Evolutionary conservation across 1,140 invertebrate genomes (phyloP), one percentile per base, ranked within the genome.

Genomic region (Drosophila insularis): DNA sequence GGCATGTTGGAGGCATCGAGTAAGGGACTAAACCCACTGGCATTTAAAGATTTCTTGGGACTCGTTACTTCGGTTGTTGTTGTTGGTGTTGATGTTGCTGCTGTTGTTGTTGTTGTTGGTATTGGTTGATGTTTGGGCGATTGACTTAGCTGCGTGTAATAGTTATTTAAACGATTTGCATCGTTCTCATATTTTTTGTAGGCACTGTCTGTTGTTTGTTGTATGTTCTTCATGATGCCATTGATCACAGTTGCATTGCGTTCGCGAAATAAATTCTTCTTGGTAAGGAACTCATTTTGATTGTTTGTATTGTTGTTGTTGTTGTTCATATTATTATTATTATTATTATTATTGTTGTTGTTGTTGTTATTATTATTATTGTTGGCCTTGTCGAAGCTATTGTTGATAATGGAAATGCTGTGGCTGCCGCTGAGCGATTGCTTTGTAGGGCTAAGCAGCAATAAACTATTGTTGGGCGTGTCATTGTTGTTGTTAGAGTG

Each of bases 161-260:
- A 91, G 67, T 89, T 91, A 27, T 91, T 91, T 50, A 91, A 70
- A 19, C 90, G 89, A 72, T 91, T 91, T 6, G 90, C 86, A 59
- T 91, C 90, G 69, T 81, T 91, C 78, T 91, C 90, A 63, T 90
- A 91, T 73, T 91, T 91, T 35, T 91, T 91, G 70, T 91, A 91
- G 35, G 77, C 77, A 72, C 69, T 79, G 55, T 91, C 87, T 43
- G 79, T 73, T 55, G 79, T 73, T 58, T 82, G 81, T 63, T 91
- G 90, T 10, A 91, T 91, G 63, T 91, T 91, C 76, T 91, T 91
- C 81, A 90, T 91, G 19, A 91, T 90, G 40, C 90, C 90, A 50
- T 85, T 91, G 63, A 91, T 91, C 69, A 91, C 87, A 64, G 90
- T 91, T 59, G 89, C 91, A 55, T 91, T 91, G 46, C 82, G 81